Base-by-base conservation (phyloP, 2,888 invertebrate species). In the Synergus umbraculus region DNA sequence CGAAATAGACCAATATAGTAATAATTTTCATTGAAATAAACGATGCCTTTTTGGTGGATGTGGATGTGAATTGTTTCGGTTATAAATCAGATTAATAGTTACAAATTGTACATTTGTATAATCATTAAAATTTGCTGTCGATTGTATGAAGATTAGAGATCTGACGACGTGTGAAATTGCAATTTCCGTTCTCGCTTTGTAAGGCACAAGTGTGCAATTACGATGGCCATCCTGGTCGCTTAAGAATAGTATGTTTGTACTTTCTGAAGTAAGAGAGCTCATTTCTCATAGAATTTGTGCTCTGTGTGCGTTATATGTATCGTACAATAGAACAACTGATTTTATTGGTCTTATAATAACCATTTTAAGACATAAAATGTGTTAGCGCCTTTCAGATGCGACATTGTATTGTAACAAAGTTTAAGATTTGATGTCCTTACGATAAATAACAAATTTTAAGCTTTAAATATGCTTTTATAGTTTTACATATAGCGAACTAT, bases 151-250 rank as follows among this genome's bases (percentile, higher is more conserved):
- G 76, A 81, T 83, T 81, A 79, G 80, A 63, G 64, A 64, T 76
- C 67, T 79, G 81, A 37, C 79, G 80, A 81, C 82, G 82, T 81
- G 83, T 83, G 79, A 83, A 83, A 82, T 83, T 83, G 82, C 80
- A 81, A 83, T 83, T 82, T 84, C 81, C 81, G 83, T 81, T 77
- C 73, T 77, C 22, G 46, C 37, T 54, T 66, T 76, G 54, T 43
- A 22, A 37, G 18, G 44, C 15, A 76, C 49, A 49, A 49, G 37
- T 54, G 43, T 64, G 44, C 44, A 76, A 76, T 79, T 63, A 76
- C 76, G 66, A 76, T 63, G 29, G 64, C 37, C 54, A 77, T 77
- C 29, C 29, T 46, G 60, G 43, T 9, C 64, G 64, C 12, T 12
- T 9, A 2, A 12, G 65, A 29, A 29, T 29, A 29, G 29, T 3